These are phyloP conservation scores for Rhagoletis zephyria DNA, from an alignment of 1,140 invertebrate species.

Conservation along the genomic window DNA sequence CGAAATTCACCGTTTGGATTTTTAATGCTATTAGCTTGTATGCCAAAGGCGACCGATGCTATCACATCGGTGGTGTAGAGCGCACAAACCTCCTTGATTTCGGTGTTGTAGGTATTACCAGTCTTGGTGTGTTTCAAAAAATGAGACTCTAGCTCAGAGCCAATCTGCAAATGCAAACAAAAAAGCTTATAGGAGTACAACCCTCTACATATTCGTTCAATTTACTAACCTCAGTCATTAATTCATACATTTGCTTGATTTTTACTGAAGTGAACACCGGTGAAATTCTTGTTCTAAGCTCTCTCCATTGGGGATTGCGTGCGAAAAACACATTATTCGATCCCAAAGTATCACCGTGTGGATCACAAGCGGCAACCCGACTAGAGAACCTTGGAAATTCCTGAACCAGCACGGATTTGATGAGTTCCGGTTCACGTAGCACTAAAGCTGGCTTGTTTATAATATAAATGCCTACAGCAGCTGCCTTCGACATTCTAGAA, in stretches of 20 bases:
- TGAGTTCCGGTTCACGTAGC: slow-evolving; percentile 74
- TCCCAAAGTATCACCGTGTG: slow-evolving; percentile 63
- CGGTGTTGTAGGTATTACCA: slow-evolving; percentile 55
- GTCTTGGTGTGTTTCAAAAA: slow-evolving; percentile 53
- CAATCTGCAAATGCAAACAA: slow-evolving; percentile 59
- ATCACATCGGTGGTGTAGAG: slow-evolving; percentile 78
- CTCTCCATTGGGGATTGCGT: slow-evolving; percentile 74
- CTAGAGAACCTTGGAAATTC: slow-evolving; percentile 72
- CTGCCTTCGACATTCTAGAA: slow-evolving; percentile 62
- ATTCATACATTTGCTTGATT: slow-evolving; percentile 76
- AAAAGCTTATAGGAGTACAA: no score
- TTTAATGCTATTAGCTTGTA: slow-evolving; percentile 75
- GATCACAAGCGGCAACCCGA: slow-evolving; percentile 63
- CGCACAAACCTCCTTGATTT: slow-evolving; percentile 74
- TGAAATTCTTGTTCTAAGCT: slow-evolving; percentile 75
- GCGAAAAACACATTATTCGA: slow-evolving; percentile 69
- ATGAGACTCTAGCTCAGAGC: slow-evolving; percentile 60
- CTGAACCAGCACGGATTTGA: slow-evolving; percentile 75
- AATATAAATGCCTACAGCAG: slow-evolving; percentile 73
- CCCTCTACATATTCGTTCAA: slow-evolving; percentile 20
- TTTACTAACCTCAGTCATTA: slow-evolving; percentile 71
- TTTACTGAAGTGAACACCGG: slow-evolving; percentile 77
- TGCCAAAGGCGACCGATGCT: slow-evolving; percentile 77
- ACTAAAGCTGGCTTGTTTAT: slow-evolving; percentile 73
- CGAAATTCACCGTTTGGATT: slow-evolving; percentile 74